phyloP scores from a whole-genome alignment of 2,888 invertebrate species.

The Platycnemis pennipes region DNA sequence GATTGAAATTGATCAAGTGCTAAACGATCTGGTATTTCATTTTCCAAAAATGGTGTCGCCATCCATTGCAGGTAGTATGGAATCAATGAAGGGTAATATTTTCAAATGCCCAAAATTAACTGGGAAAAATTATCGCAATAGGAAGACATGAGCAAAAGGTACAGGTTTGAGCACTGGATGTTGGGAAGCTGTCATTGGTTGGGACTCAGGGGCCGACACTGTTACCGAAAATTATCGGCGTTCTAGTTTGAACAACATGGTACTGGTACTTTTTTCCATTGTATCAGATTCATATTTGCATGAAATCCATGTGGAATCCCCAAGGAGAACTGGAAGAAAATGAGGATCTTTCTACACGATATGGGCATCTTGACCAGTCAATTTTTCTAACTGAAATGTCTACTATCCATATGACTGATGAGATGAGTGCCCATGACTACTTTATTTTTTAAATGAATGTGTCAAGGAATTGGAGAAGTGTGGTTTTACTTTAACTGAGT shows the following conservation, averaged over 20 bases:
- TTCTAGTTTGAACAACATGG: background rate
- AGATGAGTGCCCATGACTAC: background rate
- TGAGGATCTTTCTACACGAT: slow-evolving; percentile 1
- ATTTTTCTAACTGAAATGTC: background rate
- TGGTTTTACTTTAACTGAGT: background rate
- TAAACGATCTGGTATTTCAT: background rate
- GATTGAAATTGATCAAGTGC: background rate
- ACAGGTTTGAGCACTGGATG: background rate
- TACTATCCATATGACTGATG: background rate
- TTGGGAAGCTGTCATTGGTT: background rate
- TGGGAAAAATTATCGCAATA: background rate
- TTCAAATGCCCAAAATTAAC: background rate
- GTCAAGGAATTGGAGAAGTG: background rate
- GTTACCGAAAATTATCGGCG: background rate
- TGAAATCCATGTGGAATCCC: background rate
- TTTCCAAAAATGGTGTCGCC: background rate
- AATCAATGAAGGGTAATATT: background rate
- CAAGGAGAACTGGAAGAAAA: background rate
- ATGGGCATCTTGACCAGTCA: background rate
- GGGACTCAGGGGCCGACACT: background rate
- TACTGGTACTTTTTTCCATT: background rate
- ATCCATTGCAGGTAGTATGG: background rate
- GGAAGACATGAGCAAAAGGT: background rate
- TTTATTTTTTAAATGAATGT: background rate
- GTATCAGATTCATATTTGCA: background rate